Evolutionary conservation across 2,113 vertebrate genomes (phyloP).

Genomic region (Atlantisia rogersi): DNA sequence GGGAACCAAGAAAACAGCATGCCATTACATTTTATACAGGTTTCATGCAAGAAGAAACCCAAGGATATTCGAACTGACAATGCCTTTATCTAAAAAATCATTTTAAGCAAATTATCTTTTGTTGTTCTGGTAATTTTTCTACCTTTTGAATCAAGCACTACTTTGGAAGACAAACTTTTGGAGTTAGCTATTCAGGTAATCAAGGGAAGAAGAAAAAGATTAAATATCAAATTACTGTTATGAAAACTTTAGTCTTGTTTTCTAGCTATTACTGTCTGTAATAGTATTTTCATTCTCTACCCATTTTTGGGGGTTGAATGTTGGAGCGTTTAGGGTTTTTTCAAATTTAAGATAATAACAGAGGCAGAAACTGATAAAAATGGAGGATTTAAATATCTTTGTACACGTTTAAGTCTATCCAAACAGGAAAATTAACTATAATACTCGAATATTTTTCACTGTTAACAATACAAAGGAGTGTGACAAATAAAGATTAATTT

Average conservation of each 20-base stretch:
- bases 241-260: not conserved
- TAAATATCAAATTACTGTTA: not conserved
- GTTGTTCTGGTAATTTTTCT: not conserved
- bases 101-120: not conserved
- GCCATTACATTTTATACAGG: not conserved
- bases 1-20: not conserved
- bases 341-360: not conserved
- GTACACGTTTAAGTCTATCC: not conserved
- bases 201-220: not conserved
- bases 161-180: not conserved
- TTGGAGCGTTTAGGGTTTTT: not conserved
- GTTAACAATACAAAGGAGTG: not conserved
- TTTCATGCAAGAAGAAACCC: not conserved
- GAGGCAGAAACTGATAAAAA: not conserved
- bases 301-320: not conserved
- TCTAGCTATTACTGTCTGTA: not conserved
- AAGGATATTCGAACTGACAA: not conserved
- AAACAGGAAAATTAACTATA: not conserved
- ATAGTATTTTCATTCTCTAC: not conserved
- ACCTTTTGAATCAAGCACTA: not conserved
- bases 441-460: not conserved
- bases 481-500: not conserved
- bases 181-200: not conserved
- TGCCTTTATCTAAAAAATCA: fast-evolving
- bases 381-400: not conserved